A percentile compares a stretch with the other conserved stretches of the same genome.
Evolutionary conservation across 1,140 invertebrate species (phyloP).

Genomic region (Mylabris phalerata): DNA sequence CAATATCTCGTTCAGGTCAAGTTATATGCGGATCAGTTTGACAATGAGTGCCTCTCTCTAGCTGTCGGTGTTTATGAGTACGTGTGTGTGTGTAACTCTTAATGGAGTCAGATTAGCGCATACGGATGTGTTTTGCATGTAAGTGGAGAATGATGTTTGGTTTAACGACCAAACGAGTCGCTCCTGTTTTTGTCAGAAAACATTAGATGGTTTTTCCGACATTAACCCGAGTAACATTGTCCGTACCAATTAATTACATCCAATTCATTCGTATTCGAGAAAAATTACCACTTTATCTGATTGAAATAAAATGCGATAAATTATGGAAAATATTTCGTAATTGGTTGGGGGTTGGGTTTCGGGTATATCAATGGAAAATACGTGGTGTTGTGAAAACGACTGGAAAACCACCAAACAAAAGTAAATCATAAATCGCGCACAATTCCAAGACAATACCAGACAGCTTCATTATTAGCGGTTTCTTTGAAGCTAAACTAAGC

Average conservation of each 20-base stretch:
- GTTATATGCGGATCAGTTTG: constrained; percentile 16
- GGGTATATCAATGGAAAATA: too few species aligned
- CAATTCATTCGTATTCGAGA: too few species aligned
- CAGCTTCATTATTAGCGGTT: constrained; percentile 12
- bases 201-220: constrained; percentile 31
- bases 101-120: constrained; percentile 41
- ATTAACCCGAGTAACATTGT: too few species aligned
- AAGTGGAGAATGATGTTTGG: constrained; percentile 42
- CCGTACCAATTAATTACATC: too few species aligned
- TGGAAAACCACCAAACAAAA: too few species aligned
- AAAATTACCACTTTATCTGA: too few species aligned
- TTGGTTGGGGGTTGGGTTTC: too few species aligned
- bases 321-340: too few species aligned
- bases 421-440: too few species aligned
- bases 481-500: constrained; percentile 13
- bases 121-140: constrained; percentile 40
- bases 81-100: constrained; percentile 22
- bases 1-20: constrained; percentile 3
- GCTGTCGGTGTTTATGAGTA: too few species aligned
- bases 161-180: constrained; percentile 39
- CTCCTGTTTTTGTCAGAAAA: constrained; percentile 33
- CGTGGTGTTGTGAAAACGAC: too few species aligned
- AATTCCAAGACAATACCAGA: constrained; percentile 7
- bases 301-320: too few species aligned
- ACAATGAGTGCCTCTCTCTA: constrained; percentile 8